Conservation (phyloP, 2,797 vertebrate genomes). For the Miichthys miiuy region DNA sequence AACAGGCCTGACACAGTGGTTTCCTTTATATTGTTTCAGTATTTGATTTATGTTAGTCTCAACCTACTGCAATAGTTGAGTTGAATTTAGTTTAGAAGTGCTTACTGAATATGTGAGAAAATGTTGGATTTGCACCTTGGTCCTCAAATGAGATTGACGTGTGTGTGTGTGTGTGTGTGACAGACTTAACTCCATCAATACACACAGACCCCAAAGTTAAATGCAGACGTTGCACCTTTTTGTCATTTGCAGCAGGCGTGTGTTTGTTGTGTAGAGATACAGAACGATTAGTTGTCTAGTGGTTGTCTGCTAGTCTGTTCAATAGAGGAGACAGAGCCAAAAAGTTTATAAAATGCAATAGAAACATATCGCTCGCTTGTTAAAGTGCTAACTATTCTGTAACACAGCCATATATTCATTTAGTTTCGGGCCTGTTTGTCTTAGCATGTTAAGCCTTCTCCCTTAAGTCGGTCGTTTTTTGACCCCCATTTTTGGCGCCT, state of each 20-base stretch:
- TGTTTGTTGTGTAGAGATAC: constrained; percentile 41
- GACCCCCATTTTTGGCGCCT: constrained; percentile 18
- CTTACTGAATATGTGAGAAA: constrained; percentile 48
- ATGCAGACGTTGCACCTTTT: constrained; percentile 77
- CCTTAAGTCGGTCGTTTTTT: constrained; percentile 6
- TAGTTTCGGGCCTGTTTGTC: constrained; percentile 40
- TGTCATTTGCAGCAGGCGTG: constrained; percentile 43
- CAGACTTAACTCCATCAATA: constrained; percentile 43
- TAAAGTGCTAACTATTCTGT: constrained; percentile 49
- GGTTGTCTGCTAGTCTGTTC: constrained; percentile 55
- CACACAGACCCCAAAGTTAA: constrained; percentile 74
- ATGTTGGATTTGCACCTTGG: constrained; percentile 67
- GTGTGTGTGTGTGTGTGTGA: constrained; percentile 24
- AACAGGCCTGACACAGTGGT: constrained; percentile 17
- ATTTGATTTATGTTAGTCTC: constrained; percentile 57
- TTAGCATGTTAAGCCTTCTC: constrained; percentile 24
- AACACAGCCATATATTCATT: constrained; percentile 69
- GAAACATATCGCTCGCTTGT: constrained; percentile 43
- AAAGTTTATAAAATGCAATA: constrained; percentile 68
- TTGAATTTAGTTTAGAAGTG: constrained; percentile 22
- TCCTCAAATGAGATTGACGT: constrained; percentile 67
- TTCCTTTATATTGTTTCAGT: constrained; percentile 48
- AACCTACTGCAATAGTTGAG: constrained; percentile 32
- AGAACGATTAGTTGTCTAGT: constrained; percentile 14
- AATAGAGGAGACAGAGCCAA: constrained; percentile 73